phyloP scores from a whole-genome alignment of 2,888 invertebrate species.

The Formica aserva region DNA sequence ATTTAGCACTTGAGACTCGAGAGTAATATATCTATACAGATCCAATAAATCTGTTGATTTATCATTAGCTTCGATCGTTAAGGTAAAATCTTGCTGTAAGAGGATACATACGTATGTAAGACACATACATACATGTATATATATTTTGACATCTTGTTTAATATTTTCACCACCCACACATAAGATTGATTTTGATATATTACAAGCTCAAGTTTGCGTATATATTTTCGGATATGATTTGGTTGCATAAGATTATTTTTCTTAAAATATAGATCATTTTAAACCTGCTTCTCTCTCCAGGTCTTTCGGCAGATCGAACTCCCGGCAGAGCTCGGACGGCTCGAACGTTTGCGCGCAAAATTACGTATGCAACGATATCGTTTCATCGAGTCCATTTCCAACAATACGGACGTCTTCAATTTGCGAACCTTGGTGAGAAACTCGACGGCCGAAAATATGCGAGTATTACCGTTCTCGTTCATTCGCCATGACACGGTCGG shows the following conservation, averaged over 20 bases:
- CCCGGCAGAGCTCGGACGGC: slow-evolving; percentile 91
- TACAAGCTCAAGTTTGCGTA: neutral
- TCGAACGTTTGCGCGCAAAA: slow-evolving; percentile 85
- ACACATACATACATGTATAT: neutral
- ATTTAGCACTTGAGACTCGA: slow-evolving; percentile 31
- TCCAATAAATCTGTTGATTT: neutral
- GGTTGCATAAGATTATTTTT: neutral
- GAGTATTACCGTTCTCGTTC: neutral
- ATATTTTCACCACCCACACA: neutral
- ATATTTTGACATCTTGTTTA: neutral
- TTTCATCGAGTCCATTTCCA: slow-evolving; percentile 88
- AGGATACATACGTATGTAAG: neutral
- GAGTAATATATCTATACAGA: neutral
- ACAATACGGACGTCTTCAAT: slow-evolving; percentile 88
- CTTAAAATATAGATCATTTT: neutral
- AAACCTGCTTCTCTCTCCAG: slow-evolving; percentile 84
- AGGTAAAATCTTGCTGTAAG: neutral
- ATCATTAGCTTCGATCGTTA: slow-evolving; percentile 2
- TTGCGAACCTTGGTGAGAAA: slow-evolving; percentile 87
- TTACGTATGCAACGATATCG: slow-evolving; percentile 88
- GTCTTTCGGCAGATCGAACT: slow-evolving; percentile 93
- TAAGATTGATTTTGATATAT: slow-evolving; percentile 2
- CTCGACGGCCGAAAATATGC: neutral
- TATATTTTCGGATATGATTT: neutral
- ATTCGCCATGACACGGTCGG: neutral